Evolutionary conservation across 2,113 vertebrate genomes (phyloP).

Genomic region (Myiagra hebetior): DNA sequence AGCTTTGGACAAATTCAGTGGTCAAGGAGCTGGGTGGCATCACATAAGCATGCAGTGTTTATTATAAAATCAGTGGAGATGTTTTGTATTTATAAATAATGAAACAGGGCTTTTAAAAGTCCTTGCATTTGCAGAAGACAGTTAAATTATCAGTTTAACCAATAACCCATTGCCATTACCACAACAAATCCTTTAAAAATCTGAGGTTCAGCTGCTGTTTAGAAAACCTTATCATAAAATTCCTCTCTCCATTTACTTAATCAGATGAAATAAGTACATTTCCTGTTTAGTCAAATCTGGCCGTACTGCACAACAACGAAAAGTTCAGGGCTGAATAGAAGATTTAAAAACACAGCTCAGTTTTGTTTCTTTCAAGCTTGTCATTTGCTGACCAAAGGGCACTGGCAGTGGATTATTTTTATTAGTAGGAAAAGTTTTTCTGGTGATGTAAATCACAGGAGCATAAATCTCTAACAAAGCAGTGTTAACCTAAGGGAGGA

Average conservation of each 20-base stretch:
- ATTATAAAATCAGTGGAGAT: background rate
- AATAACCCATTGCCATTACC: background rate
- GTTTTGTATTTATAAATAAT: background rate
- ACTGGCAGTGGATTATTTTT: slow-evolving; percentile 39
- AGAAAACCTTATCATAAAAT: background rate
- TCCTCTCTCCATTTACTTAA: background rate
- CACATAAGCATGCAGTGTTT: background rate
- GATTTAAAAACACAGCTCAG: slow-evolving; percentile 45
- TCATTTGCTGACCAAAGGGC: slow-evolving; percentile 52
- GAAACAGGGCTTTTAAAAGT: background rate
- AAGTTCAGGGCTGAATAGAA: background rate
- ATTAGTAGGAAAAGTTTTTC: background rate
- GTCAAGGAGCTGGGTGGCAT: background rate
- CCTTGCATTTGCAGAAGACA: background rate
- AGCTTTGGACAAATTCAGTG: background rate
- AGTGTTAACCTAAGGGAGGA: background rate
- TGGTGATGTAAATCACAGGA: background rate
- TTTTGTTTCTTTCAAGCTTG: slow-evolving; percentile 18
- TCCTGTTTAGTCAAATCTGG: slow-evolving; percentile 31
- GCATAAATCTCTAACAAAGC: background rate
- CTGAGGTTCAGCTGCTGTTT: background rate
- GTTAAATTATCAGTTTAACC: background rate
- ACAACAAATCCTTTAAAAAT: background rate
- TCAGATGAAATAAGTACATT: background rate
- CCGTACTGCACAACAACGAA: background rate